These are phyloP conservation scores for Hoplostethus atlanticus DNA, from an alignment of 2,797 vertebrate genomes.

Conservation along the genomic window DNA sequence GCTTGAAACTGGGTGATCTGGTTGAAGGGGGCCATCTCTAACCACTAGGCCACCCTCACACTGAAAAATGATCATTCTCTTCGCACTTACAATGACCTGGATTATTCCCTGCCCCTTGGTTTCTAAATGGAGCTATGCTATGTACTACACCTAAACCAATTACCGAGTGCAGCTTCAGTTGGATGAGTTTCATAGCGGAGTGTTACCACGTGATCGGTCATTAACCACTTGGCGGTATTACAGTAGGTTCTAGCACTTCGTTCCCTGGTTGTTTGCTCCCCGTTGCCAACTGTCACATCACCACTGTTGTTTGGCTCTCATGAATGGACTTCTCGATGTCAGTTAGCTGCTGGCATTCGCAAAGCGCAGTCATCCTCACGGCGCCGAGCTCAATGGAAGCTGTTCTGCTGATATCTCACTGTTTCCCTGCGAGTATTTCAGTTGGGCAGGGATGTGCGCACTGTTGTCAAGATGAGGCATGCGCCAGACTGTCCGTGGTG, in stretches of 20 bases:
- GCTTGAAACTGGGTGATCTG: neutral
- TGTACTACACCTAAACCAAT: neutral
- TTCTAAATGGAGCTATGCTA: neutral
- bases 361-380: neutral
- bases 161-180: neutral
- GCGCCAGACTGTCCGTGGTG: neutral
- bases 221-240: neutral
- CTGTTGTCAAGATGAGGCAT: constrained; percentile 14
- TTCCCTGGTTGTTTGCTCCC: constrained; percentile 7
- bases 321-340: neutral
- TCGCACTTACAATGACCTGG: neutral
- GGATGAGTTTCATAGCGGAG: neutral
- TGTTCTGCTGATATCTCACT: neutral
- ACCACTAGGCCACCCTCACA: neutral
- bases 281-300: neutral
- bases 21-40: neutral
- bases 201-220: neutral
- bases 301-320: neutral
- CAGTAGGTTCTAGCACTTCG: neutral
- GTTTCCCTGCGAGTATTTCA: constrained; percentile 4
- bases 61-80: neutral
- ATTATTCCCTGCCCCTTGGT: neutral
- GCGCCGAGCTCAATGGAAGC: neutral
- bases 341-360: constrained; percentile 24
- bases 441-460: neutral